A percentile compares a stretch with the other conserved stretches of the same genome.
These are phyloP conservation scores for Xenopus petersii DNA, from an alignment of 2,797 vertebrate genomes.

Conservation along the genomic window DNA sequence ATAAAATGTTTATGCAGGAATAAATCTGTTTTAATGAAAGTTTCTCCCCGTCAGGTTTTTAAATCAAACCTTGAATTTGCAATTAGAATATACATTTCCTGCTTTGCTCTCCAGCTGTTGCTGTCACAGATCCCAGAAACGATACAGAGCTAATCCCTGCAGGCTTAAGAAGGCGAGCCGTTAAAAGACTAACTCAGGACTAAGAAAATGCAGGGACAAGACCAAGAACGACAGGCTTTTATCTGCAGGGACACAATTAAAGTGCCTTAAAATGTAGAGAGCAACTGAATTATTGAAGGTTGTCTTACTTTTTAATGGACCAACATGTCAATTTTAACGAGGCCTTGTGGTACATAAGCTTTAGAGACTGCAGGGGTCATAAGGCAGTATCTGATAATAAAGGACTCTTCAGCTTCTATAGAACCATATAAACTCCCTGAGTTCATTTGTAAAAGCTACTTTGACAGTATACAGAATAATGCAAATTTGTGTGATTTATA, in stretches of 20 bases:
- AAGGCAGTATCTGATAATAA: background rate
- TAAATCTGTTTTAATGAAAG: conserved; percentile 55
- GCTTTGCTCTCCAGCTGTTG: conserved; percentile 44
- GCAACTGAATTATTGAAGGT: conserved; percentile 15
- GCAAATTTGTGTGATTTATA: no score
- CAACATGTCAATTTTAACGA: background rate
- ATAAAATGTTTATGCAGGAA: conserved; percentile 58
- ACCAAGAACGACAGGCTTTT: background rate
- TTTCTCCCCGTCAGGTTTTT: conserved; percentile 45
- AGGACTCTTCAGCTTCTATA: background rate
- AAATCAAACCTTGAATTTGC: conserved; percentile 40
- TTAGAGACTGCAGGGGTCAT: background rate
- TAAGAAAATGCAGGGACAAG: conserved; percentile 29
- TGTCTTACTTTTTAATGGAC: conserved; percentile 6
- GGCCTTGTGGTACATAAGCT: background rate
- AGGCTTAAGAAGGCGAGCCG: conserved; percentile 13
- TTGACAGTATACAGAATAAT: no score
- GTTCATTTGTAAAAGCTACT: no score
- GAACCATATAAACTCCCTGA: background rate
- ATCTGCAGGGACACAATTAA: conserved; percentile 34
- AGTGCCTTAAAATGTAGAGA: conserved; percentile 11
- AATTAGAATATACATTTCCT: conserved; percentile 48
- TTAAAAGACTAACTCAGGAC: conserved; percentile 11
- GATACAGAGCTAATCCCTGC: conserved; percentile 41
- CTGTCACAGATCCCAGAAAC: conserved; percentile 47